Conservation (phyloP, 1,140 invertebrate genomes). For the Vanessa atalanta region DNA sequence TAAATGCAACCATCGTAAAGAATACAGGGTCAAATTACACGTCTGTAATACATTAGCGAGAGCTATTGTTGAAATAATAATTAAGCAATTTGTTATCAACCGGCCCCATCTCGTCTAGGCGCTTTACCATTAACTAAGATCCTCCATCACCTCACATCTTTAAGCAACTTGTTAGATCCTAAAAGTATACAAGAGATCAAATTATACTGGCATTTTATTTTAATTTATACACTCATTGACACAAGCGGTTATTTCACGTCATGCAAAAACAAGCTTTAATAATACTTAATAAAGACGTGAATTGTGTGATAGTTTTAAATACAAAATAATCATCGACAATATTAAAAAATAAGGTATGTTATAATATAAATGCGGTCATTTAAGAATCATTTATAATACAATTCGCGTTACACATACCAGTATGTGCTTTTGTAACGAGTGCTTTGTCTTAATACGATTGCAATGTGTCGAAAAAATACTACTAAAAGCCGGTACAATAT, state of each 20-base stretch:
- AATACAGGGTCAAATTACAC: slow-evolving; percentile 36
- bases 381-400: slow-evolving; percentile 44
- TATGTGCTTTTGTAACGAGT: slow-evolving; percentile 34
- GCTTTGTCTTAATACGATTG: slow-evolving; percentile 32
- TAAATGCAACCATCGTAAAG: slow-evolving; percentile 34
- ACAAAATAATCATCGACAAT: slow-evolving; percentile 4
- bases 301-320: neutral
- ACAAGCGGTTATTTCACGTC: neutral
- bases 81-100: slow-evolving; percentile 65
- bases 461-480: slow-evolving; percentile 28
- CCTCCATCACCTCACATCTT: slow-evolving; percentile 33
- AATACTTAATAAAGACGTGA: neutral
- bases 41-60: slow-evolving; percentile 45
- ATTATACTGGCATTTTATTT: slow-evolving; percentile 31
- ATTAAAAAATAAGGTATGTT: slow-evolving; percentile 14
- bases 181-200: slow-evolving; percentile 33
- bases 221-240: slow-evolving; percentile 26
- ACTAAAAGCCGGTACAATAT: slow-evolving; percentile 16
- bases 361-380: slow-evolving; percentile 26
- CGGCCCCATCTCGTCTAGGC: slow-evolving; percentile 54
- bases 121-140: slow-evolving; percentile 36
- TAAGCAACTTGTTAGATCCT: slow-evolving; percentile 12
- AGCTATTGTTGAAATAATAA: slow-evolving; percentile 65
- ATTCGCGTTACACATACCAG: slow-evolving; percentile 37
- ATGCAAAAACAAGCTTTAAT: neutral